Conservation (phyloP, 2,888 invertebrate genomes). For the Clistopyga incitator region DNA sequence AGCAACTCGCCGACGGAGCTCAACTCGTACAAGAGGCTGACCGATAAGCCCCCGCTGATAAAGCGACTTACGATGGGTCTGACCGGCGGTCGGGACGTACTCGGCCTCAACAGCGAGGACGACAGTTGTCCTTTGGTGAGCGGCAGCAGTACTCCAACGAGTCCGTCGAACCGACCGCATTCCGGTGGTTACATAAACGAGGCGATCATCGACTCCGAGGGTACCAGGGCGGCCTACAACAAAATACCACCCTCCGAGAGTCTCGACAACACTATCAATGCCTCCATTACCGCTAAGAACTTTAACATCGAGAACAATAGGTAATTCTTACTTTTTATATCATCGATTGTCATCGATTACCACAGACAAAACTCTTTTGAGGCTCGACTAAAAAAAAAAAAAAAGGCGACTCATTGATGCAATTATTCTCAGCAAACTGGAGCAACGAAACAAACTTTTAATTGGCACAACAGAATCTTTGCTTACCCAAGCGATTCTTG, state of each 20-base stretch:
- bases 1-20: slow-evolving; percentile 95
- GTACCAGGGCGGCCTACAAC: slow-evolving; percentile 77
- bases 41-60: slow-evolving; percentile 92
- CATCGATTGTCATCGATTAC: background rate
- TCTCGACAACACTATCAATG: slow-evolving; percentile 81
- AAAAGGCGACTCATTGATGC: too few species aligned
- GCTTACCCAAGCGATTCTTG: too few species aligned
- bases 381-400: background rate
- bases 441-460: too few species aligned
- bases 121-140: slow-evolving; percentile 92
- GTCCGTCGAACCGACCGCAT: slow-evolving; percentile 87
- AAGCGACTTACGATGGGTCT: slow-evolving; percentile 92
- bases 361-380: background rate
- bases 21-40: slow-evolving; percentile 93
- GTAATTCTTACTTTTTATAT: slow-evolving; percentile 68
- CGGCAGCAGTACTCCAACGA: slow-evolving; percentile 89
- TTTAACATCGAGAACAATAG: slow-evolving; percentile 87
- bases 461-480: too few species aligned
- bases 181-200: slow-evolving; percentile 93
- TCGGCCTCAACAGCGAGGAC: slow-evolving; percentile 86
- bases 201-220: slow-evolving; percentile 89
- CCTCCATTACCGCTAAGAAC: slow-evolving; percentile 85
- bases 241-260: slow-evolving; percentile 80
- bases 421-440: too few species aligned
- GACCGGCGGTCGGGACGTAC: slow-evolving; percentile 84